Evolutionary conservation across 2,113 vertebrate species (phyloP), one percentile per base, ranked within the genome.

Genomic region (Otolemur garnettii): DNA sequence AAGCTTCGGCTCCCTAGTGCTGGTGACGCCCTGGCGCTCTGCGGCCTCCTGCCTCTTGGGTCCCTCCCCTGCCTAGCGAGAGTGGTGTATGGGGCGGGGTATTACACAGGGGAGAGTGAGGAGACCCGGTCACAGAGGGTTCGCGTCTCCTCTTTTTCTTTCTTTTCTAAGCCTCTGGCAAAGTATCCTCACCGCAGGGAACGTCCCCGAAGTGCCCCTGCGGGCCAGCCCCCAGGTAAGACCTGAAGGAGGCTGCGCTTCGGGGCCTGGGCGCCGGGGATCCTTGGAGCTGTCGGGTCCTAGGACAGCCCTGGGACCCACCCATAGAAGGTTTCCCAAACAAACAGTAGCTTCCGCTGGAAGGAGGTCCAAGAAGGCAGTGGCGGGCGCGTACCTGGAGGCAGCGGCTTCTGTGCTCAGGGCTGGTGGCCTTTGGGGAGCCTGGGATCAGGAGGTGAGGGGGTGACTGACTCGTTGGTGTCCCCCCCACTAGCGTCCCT

Each of bases 41-140:
- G 11, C 0, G 0, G 7, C 7, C 45, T 45, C 24, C 0, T 5
- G 33, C 33, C 30, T 75, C 33, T 95, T 0, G 0, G 7, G 28
- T 82, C 2, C 30, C n/a, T 75, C 21, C 7, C 38, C 2, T 6
- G 18, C 22, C 17, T 13, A 35, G 38, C 15, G 7, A 26, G 66
- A 7, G 18, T 2, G 7, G 12, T 59, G 10, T 2, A 10, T 42
- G 45, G 1, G 26, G 28, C 28, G 17, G 19, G 22, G 33, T 18
- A 6, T 30, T 62, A 33, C 33, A 64, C 35, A 15, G 11, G 28
- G 14, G 17, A 22, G 19, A 59, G 19, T 17, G 45, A 72, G n/a
- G 59, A 45, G 19, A 71, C 38, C 24, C 0, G n/a, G 33, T 68
- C 68, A 30, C 35, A 17, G 21, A 91, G 45, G 22, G 33, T 57